Evolutionary conservation across 2,113 vertebrate genomes (phyloP), one percentile per base, ranked within the genome.

Genomic region (Halcyon senegalensis): DNA sequence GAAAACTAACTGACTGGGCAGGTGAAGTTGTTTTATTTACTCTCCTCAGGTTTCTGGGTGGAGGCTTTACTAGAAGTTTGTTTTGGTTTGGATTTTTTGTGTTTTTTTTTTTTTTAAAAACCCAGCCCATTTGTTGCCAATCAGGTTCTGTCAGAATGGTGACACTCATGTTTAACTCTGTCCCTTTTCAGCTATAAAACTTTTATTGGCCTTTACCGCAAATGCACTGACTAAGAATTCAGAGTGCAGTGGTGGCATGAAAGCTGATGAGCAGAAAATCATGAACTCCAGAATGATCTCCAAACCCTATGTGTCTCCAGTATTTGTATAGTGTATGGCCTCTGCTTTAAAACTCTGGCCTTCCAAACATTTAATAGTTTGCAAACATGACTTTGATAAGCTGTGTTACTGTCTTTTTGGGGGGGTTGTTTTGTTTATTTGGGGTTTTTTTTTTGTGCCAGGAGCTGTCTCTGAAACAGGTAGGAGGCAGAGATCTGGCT

Each of bases 41-140:
- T 79, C 85, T 90, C 58, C 79, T 76, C 63, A 58, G 48, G 53
- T 50, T 92, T 91, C 85, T 88, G 63, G 82, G 92, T 84, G 94
- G 93, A 95, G 90, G 77, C 56, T 89, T 91, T 78, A 28, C 8
- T 23, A 89, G 35, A 17, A 39, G 18, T 2, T 48, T 39, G 50
- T 27, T 51, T 27, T 23, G 50, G 27, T 51, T 35, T 35, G 35
- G 35, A 7, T 35, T 35, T 35, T 25, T 48, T 48, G 10, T 9
- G 16, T 2, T 55, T 33, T 58, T 44, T 33, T 58, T 44, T 77
- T 86, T 75, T 73, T 50, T 20, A 15, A 27, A 87, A 84, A 19
- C 19, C n/a, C 41, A 81, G 46, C 27, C 55, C 56, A 77, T 81
- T 62, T 87, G 60, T 67, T 90, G 59, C 24, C 21, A 53, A 39